Percentiles rank a stretch among this genome's conserved stretches.
phyloP scores from a whole-genome alignment of 2,888 invertebrate genomes.

The Steinernema carpocapsae region DNA sequence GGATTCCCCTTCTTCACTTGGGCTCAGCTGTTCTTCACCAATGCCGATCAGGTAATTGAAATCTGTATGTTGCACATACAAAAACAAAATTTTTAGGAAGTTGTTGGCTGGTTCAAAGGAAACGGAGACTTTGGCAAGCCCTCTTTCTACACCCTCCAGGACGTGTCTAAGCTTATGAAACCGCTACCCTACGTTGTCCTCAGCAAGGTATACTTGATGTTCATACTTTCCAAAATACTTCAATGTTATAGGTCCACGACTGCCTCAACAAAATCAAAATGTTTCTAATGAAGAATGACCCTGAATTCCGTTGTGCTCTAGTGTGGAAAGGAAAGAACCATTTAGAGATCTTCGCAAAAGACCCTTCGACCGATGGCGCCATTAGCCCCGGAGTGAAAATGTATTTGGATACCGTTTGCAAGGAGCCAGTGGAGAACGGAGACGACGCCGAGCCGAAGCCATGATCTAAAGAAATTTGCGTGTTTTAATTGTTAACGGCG shows the following conservation, averaged over 20 bases:
- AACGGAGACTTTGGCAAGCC: conserved; percentile 68
- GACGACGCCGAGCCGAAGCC: background rate
- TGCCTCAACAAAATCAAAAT: conserved; percentile 65
- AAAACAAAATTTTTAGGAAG: conserved; percentile 48
- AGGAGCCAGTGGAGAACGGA: conserved; percentile 50
- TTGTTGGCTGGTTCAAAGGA: conserved; percentile 68
- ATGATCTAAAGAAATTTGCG: background rate
- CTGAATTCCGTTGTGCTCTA: conserved; percentile 63
- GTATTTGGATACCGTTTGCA: conserved; percentile 63
- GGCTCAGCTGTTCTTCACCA: conserved; percentile 68
- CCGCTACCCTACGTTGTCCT: conserved; percentile 67
- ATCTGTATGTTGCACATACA: background rate
- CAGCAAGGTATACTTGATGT: conserved; percentile 57
- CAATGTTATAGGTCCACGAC: conserved; percentile 60
- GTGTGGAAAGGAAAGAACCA: conserved; percentile 66
- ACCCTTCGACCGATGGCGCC: conserved; percentile 55
- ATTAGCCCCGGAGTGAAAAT: conserved; percentile 60
- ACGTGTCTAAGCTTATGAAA: conserved; percentile 68
- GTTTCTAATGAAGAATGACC: conserved; percentile 66
- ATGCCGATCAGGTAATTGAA: conserved; percentile 51
- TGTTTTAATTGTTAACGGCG: background rate
- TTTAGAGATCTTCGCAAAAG: conserved; percentile 56
- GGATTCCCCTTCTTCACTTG: conserved; percentile 69
- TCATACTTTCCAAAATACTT: background rate
- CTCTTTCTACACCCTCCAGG: conserved; percentile 61